Base-by-base conservation (phyloP, 2,113 vertebrate species). In the Nibea coibor region DNA sequence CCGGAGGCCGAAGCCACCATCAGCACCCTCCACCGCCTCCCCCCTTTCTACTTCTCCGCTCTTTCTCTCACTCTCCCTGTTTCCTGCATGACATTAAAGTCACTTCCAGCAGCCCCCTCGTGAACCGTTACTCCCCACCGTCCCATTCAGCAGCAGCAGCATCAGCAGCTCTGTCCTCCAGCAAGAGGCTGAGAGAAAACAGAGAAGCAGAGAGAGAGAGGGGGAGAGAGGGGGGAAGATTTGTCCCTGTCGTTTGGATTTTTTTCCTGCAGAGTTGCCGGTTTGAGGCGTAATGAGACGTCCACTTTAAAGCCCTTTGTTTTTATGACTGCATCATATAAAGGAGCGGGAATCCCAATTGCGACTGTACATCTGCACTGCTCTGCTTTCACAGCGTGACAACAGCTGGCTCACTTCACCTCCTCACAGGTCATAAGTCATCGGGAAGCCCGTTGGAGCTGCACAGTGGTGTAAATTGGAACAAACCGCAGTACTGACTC, bases 51-150 rank as follows among this genome's bases (percentile, higher is more conserved):
- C 66, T 80, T 58, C 81, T 74, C 59, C 22, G 15, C 71, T 85
- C 66, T 70, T 70, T 68, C 74, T 66, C 63, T 61, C 57, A 1
- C 75, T 76, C 65, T 76, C 65, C 22, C 39, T 4, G 51, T 85
- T 89, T 90, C 89, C 89, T 89, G 89, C 72, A 61, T 87, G 81
- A 80, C 86, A 91, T 91, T 89, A 88, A 88, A 91, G 89, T 80
- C 78, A 78, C 84, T 86, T 87, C 92, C 90, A 83, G 69, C 69
- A 42, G 9, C 50, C 84, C 82, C 56, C 39, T 42, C 8, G 10
- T 53, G 48, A 84, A 78, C 76, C 63, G 43, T 9, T 74, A 51
- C 83, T 85, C 87, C 87, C 88, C 84, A 61, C 75, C n/a, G 39
- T 63, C 87, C 89, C 20, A 78, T 85, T 90, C 84, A 81, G 81